Percentiles rank a stretch among this genome's conserved stretches.
Conservation (phyloP, 2,113 vertebrate species). For the Periophthalmus modestus region DNA sequence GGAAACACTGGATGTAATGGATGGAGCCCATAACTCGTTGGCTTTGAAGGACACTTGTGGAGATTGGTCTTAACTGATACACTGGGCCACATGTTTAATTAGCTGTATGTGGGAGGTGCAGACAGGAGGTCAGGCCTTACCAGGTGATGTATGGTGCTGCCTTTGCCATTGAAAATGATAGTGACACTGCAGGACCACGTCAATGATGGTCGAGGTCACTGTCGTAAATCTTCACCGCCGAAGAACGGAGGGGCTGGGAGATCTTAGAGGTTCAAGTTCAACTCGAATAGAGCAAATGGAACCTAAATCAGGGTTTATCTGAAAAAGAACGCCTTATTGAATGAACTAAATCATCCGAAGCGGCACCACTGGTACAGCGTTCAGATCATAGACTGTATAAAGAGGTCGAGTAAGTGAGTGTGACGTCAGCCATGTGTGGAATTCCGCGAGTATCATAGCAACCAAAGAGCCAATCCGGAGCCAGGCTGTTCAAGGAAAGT, state of each 20-base stretch:
- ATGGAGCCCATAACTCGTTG: neutral
- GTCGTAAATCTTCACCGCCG: constrained; percentile 42
- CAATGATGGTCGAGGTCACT: constrained; percentile 36
- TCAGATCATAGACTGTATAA: too few relatives aligned
- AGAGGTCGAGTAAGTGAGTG: too few relatives aligned
- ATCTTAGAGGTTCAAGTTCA: too few relatives aligned
- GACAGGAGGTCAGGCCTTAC: constrained; percentile 38
- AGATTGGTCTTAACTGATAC: neutral
- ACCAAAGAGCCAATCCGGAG: too few relatives aligned
- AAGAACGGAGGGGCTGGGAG: neutral
- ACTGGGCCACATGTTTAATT: constrained; percentile 45
- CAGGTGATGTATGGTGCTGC: constrained; percentile 41
- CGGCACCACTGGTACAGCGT: too few relatives aligned
- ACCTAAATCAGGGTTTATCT: neutral
- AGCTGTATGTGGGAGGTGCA: constrained; percentile 41
- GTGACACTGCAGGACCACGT: constrained; percentile 26
- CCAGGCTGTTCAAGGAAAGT: too few relatives aligned
- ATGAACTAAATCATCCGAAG: too few relatives aligned
- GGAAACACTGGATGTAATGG: neutral
- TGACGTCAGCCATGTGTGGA: too few relatives aligned
- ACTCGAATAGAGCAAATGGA: neutral
- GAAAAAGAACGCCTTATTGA: too few relatives aligned
- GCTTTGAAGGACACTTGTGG: constrained; percentile 4
- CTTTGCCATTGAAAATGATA: neutral
- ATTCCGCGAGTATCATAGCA: too few relatives aligned